Base-by-base conservation (phyloP, 2,888 invertebrate species). In the Drosophila subsilvestris region DNA sequence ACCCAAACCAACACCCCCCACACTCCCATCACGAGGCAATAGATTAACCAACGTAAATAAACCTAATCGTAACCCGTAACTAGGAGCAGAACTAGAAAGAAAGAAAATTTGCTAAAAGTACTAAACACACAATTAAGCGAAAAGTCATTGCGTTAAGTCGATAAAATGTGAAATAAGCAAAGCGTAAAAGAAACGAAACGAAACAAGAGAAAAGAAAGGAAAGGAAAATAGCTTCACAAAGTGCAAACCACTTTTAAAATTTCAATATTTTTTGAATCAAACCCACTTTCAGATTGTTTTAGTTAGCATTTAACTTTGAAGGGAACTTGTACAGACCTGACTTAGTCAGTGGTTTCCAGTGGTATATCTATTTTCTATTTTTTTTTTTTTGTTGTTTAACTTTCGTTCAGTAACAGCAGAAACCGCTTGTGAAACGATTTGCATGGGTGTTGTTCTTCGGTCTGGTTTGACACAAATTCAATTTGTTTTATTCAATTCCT, bases 101-200 rank as follows among this genome's bases (percentile, higher is more conserved):
- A 70, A 70, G 25, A 56, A 59, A 58, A 69, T 25, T 43, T 32
- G 49, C 45, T 63, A 22, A 63, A 29, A 29, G 37, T 50, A 29
- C 45, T 43, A 51, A 68, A 58, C 20, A 54, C 45, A 66, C 69
- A 65, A 74, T 76, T 63, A 88, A 79, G 86, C 76, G 65, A 88
- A 88, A 86, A 84, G 83, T 88, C 83, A 84, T 84, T 86, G 84
- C 76, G 76, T 84, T 86, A 82, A 86, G 80, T 84, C 67, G 59
- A 73, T 67, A 65, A 56, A 61, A 57, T 9, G 43, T 29, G 27
- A 63, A 45, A 54, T 49, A 37, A 22, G 32, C 51, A 45, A 67
- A 74, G 48, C 48, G 56, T 50, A 37, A 45, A 27, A 37, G 7
- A 7, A 37, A n/a, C n/a, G 2, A 37, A 49, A 50, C 7, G 7